phyloP scores from a whole-genome alignment of 2,113 vertebrate species.

The Rhynchomys soricoides region DNA sequence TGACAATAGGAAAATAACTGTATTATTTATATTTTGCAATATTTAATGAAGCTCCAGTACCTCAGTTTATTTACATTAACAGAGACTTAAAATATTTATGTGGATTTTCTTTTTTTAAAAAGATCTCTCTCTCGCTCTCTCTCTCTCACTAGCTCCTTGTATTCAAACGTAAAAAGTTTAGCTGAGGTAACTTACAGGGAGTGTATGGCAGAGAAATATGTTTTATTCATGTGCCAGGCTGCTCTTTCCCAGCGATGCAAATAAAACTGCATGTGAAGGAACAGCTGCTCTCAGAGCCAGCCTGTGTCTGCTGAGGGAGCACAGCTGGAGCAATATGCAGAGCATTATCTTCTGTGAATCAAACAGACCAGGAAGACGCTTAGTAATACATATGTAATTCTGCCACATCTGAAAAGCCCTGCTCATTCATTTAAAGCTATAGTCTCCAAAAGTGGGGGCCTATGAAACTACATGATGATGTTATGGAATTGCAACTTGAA shows the following conservation, averaged over 20 bases:
- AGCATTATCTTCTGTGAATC: conserved; percentile 81
- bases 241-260: conserved; percentile 82
- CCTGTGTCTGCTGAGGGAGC: conserved; percentile 69
- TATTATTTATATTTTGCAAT: conserved; percentile 60
- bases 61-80: conserved; percentile 19
- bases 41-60: not conserved
- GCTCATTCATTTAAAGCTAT: conserved; percentile 26
- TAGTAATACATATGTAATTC: conserved; percentile 59
- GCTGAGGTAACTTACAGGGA: conserved; percentile 68
- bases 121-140: conserved; percentile 45
- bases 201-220: conserved; percentile 59
- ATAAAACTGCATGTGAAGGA: conserved; percentile 82
- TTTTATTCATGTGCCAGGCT: conserved; percentile 85
- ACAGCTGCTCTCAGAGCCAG: conserved; percentile 82
- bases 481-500: not conserved
- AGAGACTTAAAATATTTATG: conserved; percentile 30
- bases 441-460: not conserved
- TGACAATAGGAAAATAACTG: conserved; percentile 10
- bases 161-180: conserved; percentile 58
- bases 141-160: not conserved
- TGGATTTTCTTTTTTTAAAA: conserved; percentile 69
- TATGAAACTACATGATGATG: not conserved
- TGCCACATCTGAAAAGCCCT: not conserved
- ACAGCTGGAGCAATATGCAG: conserved; percentile 83
- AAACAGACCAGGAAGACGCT: conserved; percentile 78